phyloP scores from a whole-genome alignment of 1,140 invertebrate species.

The Tyrophagus putrescentiae region DNA sequence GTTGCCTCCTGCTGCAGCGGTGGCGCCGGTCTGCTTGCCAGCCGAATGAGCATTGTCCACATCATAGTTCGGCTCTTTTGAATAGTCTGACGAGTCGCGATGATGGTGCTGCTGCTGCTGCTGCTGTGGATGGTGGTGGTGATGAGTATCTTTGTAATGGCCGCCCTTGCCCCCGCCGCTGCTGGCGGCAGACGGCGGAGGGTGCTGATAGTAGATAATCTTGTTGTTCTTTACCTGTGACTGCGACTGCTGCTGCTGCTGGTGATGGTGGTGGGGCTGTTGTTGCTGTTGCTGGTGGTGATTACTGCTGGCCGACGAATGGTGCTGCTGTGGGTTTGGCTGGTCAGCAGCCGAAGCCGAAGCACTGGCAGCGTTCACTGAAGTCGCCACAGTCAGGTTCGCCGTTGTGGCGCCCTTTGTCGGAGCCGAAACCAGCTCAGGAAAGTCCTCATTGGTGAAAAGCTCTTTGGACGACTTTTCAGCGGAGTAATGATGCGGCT shows the following conservation, averaged over 20 bases:
- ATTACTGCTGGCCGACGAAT: too few relatives aligned
- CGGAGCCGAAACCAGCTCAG: constrained; percentile 12
- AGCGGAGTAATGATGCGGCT: too few relatives aligned
- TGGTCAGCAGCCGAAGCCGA: too few relatives aligned
- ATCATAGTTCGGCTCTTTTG: background rate
- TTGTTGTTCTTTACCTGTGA: too few relatives aligned
- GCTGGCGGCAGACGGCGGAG: too few relatives aligned
- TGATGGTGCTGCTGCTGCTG: background rate
- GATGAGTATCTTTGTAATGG: background rate
- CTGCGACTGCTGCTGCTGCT: too few relatives aligned
- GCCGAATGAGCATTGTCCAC: background rate
- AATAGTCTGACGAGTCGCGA: background rate
- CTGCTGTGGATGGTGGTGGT: background rate
- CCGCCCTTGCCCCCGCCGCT: background rate
- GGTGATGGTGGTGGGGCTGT: too few relatives aligned
- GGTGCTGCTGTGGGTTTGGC: too few relatives aligned
- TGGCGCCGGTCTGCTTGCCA: background rate
- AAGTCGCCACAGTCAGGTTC: too few relatives aligned
- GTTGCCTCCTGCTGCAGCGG: background rate
- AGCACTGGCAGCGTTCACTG: too few relatives aligned
- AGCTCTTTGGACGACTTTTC: background rate
- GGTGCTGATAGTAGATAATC: too few relatives aligned
- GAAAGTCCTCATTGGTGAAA: constrained; percentile 20
- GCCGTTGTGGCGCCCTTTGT: background rate
- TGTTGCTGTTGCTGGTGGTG: too few relatives aligned